These are phyloP conservation scores for Ridgeia piscesae DNA, from an alignment of 1,140 invertebrate genomes.

Conservation along the genomic window DNA sequence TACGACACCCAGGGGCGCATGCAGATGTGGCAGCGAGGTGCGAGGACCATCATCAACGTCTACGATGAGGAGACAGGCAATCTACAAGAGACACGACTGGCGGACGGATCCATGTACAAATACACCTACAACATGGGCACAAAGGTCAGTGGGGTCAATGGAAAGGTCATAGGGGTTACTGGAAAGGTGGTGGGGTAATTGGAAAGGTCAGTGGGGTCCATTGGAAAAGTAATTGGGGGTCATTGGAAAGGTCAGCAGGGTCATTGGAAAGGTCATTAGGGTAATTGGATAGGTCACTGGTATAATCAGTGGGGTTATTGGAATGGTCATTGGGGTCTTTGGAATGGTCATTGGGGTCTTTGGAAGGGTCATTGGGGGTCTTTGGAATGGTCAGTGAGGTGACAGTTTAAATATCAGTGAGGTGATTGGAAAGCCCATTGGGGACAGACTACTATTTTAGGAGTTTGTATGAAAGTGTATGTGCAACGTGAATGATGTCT, in stretches of 20 bases:
- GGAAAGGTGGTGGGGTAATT: too few species aligned
- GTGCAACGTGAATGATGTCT: too few species aligned
- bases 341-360: too few species aligned
- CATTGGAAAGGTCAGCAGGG: background rate
- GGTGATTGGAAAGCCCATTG: too few species aligned
- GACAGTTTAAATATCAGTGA: too few species aligned
- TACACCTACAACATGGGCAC: slow-evolving; percentile 63
- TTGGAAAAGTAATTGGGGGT: background rate
- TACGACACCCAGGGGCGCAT: slow-evolving; percentile 76
- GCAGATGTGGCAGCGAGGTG: slow-evolving; percentile 88
- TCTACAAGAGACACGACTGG: slow-evolving; percentile 77
- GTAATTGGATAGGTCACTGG: background rate
- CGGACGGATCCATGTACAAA: slow-evolving; percentile 71
- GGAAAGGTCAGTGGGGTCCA: too few species aligned
- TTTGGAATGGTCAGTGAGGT: too few species aligned
- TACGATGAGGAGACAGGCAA: slow-evolving; percentile 81
- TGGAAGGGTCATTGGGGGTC: too few species aligned
- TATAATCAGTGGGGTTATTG: background rate
- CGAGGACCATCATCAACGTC: slow-evolving; percentile 78
- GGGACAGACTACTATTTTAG: too few species aligned
- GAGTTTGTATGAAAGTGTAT: too few species aligned
- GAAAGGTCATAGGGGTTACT: background rate
- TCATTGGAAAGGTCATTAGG: background rate
- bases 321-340: background rate
- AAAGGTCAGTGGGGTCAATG: slow-evolving; percentile 35